phyloP scores from a whole-genome alignment of 92 coral and sea anemone species.

The Palythoa heliodiscus region DNA sequence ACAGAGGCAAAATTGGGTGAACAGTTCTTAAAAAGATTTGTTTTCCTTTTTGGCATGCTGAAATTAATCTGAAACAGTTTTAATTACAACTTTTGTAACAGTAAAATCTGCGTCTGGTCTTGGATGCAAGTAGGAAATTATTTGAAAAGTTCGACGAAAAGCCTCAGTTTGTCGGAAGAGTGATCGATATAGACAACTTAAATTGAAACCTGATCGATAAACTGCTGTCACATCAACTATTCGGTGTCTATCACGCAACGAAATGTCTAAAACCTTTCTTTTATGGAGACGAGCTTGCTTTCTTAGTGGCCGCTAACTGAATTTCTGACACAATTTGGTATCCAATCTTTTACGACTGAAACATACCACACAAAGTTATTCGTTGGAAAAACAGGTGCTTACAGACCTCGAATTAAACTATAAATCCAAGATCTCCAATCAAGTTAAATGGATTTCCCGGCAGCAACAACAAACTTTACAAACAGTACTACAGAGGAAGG shows the following conservation, averaged over 20 bases:
- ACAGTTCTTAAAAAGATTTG: not conserved
- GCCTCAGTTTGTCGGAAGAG: slow-evolving; percentile 2
- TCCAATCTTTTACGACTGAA: not conserved
- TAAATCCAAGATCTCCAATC: not conserved
- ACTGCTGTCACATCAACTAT: not conserved
- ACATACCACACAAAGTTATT: not conserved
- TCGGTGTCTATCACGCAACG: not conserved
- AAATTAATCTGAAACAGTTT: slow-evolving; percentile 21
- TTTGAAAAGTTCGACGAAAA: not conserved
- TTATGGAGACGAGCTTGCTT: not conserved
- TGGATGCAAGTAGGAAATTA: not conserved
- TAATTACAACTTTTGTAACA: not conserved
- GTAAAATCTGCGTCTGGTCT: too few relatives aligned
- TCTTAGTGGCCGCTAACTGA: not conserved
- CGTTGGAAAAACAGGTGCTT: not conserved
- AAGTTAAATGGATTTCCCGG: slow-evolving; percentile 13
- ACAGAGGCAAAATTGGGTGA: slow-evolving; percentile 6
- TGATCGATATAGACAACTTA: not conserved
- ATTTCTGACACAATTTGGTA: not conserved
- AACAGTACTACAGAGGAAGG: slow-evolving; percentile 6
- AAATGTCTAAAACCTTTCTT: slow-evolving; percentile 14
- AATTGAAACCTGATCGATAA: not conserved
- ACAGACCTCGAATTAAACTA: not conserved
- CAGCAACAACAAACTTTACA: slow-evolving; percentile 4
- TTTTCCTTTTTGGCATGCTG: slow-evolving; percentile 23